Base-by-base conservation (phyloP, 2,888 invertebrate species). In the Campoletis raptor region DNA sequence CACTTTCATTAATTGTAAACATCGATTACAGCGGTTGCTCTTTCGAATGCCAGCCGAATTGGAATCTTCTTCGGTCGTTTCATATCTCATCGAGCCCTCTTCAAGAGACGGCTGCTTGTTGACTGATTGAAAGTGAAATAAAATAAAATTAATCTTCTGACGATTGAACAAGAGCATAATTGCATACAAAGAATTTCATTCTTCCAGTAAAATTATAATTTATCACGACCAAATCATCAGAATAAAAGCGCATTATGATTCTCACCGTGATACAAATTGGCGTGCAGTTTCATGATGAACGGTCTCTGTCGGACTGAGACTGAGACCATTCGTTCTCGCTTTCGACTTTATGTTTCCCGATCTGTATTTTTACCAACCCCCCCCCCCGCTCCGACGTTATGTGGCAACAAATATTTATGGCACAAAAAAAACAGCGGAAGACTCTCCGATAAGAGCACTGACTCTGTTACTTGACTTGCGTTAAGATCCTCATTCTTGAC, bases 1-100 rank as follows among this genome's bases (percentile, higher is more conserved):
- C 3, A 90, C n/a, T 79, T 89, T 90, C 18, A 88, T 37, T 7
- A 73, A 72, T 30, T 83, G 83, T 57, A 88, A 78, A 3, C 70
- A 77, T 77, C 21, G 48, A 7, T 52, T 69, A 12, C 81, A 88
- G 18, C 2, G n/a, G 1, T 12, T 77, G 0, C 40, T 64, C n/a
- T 12, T 66, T 37, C 10, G 7, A 8, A 18, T 8, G 12, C 36
- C 61, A 48, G 67, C 69, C 0, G 15, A 45, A n/a, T 21, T 8
- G 12, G 30, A 77, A 8, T 52, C 67, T 24, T 83, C 40, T n/a
- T 64, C 37, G 10, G 48, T 54, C 40, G 57, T 73, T 54, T 73
- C 42, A 37, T 57, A 79, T 72, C 10, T 64, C 54, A 84, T 69
- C 12, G 78, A 69, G 2, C 86, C 86, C 37, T 78, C 86, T 70